phyloP scores from a whole-genome alignment of 2,113 vertebrate genomes.

The Pelecanus crispus region DNA sequence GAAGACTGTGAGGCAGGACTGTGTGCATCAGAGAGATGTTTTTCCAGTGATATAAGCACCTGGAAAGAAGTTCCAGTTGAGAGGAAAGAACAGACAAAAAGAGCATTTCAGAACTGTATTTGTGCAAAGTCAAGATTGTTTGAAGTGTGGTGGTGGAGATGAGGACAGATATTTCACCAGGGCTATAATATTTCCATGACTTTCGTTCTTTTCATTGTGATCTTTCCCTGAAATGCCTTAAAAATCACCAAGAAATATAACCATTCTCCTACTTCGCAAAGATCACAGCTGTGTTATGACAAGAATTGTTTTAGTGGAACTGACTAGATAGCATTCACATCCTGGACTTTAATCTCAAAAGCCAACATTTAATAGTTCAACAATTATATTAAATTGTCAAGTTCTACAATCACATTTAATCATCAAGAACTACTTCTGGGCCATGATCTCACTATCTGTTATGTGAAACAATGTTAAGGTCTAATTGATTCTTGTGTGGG shows the following conservation, averaged over 20 bases:
- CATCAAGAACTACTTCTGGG: background rate
- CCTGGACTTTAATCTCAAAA: conserved; percentile 60
- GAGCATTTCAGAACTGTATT: background rate
- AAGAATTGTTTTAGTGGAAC: conserved; percentile 38
- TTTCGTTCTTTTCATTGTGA: background rate
- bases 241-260: conserved; percentile 15
- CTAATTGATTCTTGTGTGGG: conserved; percentile 23
- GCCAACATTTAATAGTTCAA: background rate
- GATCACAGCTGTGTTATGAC: conserved; percentile 53
- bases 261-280: background rate
- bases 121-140: background rate
- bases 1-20: background rate
- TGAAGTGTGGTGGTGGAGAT: background rate
- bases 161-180: background rate
- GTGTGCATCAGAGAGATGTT: background rate
- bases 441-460: conserved; percentile 24
- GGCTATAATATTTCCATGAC: background rate
- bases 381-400: background rate
- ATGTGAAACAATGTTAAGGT: conserved; percentile 30
- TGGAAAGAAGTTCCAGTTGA: background rate
- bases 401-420: conserved; percentile 1
- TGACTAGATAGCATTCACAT: conserved; percentile 32
- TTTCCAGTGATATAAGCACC: background rate
- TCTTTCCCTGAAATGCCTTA: background rate
- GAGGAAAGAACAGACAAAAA: background rate